A percentile compares a stretch with the other conserved stretches of the same genome.
phyloP scores from a whole-genome alignment of 2,888 invertebrate genomes.

The Lydus trimaculatus region DNA sequence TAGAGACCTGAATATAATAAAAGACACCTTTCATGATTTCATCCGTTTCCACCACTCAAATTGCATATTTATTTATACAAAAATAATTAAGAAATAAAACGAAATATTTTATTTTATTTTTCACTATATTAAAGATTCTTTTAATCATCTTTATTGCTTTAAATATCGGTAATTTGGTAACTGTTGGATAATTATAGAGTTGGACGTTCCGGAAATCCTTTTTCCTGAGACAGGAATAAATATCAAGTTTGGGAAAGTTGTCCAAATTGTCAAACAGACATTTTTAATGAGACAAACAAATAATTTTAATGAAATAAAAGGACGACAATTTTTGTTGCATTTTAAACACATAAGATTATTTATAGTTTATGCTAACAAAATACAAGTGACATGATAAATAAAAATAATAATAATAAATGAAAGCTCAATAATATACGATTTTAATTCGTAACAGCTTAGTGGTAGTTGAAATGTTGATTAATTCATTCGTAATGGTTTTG shows the following conservation, averaged over 20 bases:
- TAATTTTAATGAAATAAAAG: not conserved
- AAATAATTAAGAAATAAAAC: too few species aligned
- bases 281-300: not conserved
- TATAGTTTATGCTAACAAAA: too few species aligned
- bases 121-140: not conserved
- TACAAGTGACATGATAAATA: too few species aligned
- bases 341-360: not conserved
- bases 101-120: not conserved
- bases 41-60: not conserved
- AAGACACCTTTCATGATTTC: not conserved
- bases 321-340: not conserved
- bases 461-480: not conserved
- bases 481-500: not conserved
- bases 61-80: too few species aligned
- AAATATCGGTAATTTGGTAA: not conserved
- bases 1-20: slow-evolving; percentile 35
- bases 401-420: too few species aligned
- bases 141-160: not conserved
- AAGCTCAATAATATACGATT: too few species aligned
- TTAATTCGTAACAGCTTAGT: too few species aligned
- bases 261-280: not conserved
- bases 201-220: not conserved
- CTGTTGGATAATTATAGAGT: not conserved
- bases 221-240: not conserved
- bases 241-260: slow-evolving; percentile 1